These are phyloP conservation scores for Euproctis similis DNA, from an alignment of 2,888 invertebrate genomes.

Conservation along the genomic window DNA sequence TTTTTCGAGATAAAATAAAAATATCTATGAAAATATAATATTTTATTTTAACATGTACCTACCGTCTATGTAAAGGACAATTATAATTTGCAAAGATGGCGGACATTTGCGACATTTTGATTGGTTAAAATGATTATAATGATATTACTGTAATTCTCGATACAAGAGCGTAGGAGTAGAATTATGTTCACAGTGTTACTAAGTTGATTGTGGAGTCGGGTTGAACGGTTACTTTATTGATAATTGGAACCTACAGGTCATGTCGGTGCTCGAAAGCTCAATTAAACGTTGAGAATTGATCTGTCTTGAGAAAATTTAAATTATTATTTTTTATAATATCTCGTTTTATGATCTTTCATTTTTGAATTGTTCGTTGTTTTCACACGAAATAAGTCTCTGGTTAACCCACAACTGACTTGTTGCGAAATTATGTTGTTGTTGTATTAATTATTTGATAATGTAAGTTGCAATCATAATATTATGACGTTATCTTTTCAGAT, in stretches of 20 bases:
- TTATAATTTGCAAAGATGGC: constrained; percentile 13
- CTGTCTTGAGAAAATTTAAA: constrained; percentile 45
- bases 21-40: too few relatives aligned
- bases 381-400: too few relatives aligned
- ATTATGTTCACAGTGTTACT: constrained; percentile 26
- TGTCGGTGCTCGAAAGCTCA: constrained; percentile 40
- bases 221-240: constrained; percentile 42
- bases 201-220: constrained; percentile 17
- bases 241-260: constrained; percentile 41
- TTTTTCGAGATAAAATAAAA: too few relatives aligned
- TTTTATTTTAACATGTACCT: too few relatives aligned
- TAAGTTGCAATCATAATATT: too few relatives aligned
- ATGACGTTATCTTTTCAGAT: too few relatives aligned
- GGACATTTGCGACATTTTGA: constrained; percentile 6
- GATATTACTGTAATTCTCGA: constrained; percentile 23
- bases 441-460: too few relatives aligned
- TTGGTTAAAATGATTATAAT: constrained; percentile 18
- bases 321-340: constrained; percentile 39
- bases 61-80: too few relatives aligned
- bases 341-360: too few relatives aligned
- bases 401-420: too few relatives aligned
- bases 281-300: constrained; percentile 54
- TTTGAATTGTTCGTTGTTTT: too few relatives aligned
- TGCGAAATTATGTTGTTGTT: too few relatives aligned
- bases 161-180: constrained; percentile 19